Evolutionary conservation across 2,113 vertebrate genomes (phyloP).

Genomic region (Phalacrocorax aristotelis): DNA sequence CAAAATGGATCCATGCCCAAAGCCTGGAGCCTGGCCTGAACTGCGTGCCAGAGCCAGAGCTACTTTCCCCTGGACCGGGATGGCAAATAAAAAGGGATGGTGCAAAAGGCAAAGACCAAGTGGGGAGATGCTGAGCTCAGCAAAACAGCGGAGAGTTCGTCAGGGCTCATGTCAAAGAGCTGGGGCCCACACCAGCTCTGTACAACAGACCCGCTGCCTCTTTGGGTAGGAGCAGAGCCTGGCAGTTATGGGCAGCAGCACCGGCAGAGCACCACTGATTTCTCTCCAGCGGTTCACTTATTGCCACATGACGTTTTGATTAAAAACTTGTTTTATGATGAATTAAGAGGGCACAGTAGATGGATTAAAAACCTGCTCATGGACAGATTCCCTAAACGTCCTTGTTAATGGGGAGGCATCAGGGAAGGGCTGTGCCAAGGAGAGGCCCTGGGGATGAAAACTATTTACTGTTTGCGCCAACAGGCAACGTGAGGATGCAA

Average conservation of each 20-base stretch:
- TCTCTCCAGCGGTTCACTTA: not conserved
- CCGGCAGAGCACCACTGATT: not conserved
- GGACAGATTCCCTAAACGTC: not conserved
- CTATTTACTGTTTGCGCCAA: not conserved
- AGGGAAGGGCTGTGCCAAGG: not conserved
- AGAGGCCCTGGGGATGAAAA: not conserved
- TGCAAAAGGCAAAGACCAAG: not conserved
- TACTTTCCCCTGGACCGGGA: fast-evolving
- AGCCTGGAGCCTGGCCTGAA: not conserved
- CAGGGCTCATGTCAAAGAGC: not conserved
- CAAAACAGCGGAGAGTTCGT: not conserved
- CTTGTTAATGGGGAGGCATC: not conserved
- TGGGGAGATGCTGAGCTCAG: not conserved
- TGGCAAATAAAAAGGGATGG: not conserved
- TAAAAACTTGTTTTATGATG: conserved; percentile 44
- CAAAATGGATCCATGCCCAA: not conserved
- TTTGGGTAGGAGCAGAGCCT: not conserved
- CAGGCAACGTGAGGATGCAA: not conserved
- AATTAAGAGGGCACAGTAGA: conserved; percentile 18
- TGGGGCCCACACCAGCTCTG: not conserved
- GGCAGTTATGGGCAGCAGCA: not conserved
- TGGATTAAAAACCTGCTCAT: conserved; percentile 1
- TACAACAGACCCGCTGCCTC: not conserved
- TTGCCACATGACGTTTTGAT: conserved; percentile 10
- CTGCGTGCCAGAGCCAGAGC: fast-evolving